phyloP scores from a whole-genome alignment of 1,140 invertebrate genomes.

The Trichonephila clavipes region DNA sequence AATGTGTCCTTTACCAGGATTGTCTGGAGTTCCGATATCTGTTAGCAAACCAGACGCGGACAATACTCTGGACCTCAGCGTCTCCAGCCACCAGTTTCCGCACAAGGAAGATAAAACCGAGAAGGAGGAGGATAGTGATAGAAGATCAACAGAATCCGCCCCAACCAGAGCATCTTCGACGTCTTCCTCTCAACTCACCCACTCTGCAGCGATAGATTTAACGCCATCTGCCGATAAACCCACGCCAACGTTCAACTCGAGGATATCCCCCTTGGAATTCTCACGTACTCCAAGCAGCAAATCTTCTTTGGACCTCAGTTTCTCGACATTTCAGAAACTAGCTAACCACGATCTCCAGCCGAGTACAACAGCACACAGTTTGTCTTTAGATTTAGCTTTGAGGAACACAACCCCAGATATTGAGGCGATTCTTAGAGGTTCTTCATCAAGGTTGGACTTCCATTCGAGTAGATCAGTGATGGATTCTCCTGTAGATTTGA shows the following conservation, averaged over 20 bases:
- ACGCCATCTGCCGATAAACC: conserved; percentile 22
- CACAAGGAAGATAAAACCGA: conserved; percentile 66
- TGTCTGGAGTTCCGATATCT: conserved; percentile 88
- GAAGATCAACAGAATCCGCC: conserved; percentile 14
- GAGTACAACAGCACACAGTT: not conserved
- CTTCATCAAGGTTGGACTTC: conserved; percentile 79
- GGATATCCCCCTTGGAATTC: conserved; percentile 44
- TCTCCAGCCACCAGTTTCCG: conserved; percentile 82
- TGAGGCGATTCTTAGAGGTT: conserved; percentile 25
- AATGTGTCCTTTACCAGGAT: conserved; percentile 83
- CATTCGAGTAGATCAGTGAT: conserved; percentile 86
- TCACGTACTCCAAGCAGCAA: not conserved
- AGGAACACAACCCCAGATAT: conserved; percentile 53
- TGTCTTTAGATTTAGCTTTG: not conserved
- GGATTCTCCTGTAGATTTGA: conserved; percentile 87
- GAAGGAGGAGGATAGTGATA: conserved; percentile 53
- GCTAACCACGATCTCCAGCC: conserved; percentile 31
- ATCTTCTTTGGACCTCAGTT: conserved; percentile 66
- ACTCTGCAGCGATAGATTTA: conserved; percentile 54
- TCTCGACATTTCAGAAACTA: conserved; percentile 62
- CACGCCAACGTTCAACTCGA: not conserved
- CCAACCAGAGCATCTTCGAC: conserved; percentile 52
- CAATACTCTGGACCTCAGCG: conserved; percentile 87
- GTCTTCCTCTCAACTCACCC: conserved; percentile 37
- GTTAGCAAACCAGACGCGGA: conserved; percentile 86